Evolutionary conservation across 23 tunicate species (phyloP), one percentile per base, ranked within the genome.

Genomic region (Halocynthia aurantium): DNA sequence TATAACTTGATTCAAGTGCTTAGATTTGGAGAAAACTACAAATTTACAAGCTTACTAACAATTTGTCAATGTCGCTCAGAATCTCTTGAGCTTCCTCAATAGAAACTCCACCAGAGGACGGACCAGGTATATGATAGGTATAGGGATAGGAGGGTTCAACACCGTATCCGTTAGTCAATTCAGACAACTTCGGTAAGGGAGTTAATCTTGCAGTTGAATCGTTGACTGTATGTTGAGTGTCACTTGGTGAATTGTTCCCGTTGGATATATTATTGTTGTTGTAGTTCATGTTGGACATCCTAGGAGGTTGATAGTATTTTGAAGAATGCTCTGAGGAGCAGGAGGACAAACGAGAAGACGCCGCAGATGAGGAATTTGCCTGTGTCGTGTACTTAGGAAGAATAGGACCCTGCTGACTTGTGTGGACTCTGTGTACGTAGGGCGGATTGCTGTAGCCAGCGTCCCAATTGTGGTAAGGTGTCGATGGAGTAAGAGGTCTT

Each of bases 271-370:
- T 31, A 31, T 31, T 31, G 44, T 31, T 31, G 44, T 31, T 31
- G 44, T 31, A 31, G 44, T 31, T 31, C 44, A 31, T 31, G 4
- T 31, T 31, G 44, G 44, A 31, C 44, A 31, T 31, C 44, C 44
- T 31, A 31, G 44, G 4, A 31, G 44, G 44, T 31, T 31, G 44
- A 31, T 31, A 13, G 40, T 67, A 67, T 20, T 50, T 74, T 8
- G 56, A 74, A 9, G 78, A 74, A 15, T 53, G 6, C 57, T 74
- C 78, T 10, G 78, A 74, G 8, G 78, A 74, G 21, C 62, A 54
- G 55, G 78, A 74, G 8, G 78, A 52, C 13, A 51, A 49, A 19
- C 78, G 55, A 13, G 63, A 31, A 50, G 55, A 74, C 13, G 6
- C 22, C 56, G 31, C 57, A 11, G 50, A 22, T 8, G 78, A 44